A percentile compares a stretch with the other conserved stretches of the same genome.
phyloP scores from a whole-genome alignment of 2,113 vertebrate genomes.

The Oreamnos americanus region DNA sequence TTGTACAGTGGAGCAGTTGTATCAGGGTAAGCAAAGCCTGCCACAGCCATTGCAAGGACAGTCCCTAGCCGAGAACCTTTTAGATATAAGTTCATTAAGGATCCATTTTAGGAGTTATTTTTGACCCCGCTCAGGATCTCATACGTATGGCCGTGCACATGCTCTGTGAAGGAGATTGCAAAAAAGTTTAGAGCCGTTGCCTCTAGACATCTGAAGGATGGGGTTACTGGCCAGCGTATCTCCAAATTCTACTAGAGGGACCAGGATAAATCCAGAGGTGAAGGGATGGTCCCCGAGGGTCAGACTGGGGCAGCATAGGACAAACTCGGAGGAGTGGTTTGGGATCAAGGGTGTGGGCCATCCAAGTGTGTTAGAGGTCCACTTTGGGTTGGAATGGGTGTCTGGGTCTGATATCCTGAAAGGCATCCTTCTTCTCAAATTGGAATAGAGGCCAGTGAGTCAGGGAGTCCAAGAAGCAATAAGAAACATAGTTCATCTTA shows the following conservation, averaged over 20 bases:
- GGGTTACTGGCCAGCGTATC: neutral
- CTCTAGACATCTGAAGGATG: neutral
- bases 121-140: neutral
- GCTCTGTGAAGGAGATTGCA: neutral
- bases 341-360: neutral
- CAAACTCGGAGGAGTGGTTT: neutral
- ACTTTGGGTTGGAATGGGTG: neutral
- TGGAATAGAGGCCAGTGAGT: neutral
- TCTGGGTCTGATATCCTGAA: neutral
- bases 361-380: neutral
- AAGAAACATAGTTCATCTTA: neutral
- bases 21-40: neutral
- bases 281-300: neutral
- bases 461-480: neutral
- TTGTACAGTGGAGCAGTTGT: neutral
- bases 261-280: neutral
- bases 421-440: neutral
- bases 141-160: neutral
- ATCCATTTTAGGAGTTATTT: neutral
- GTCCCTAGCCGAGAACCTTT: neutral
- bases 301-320: neutral
- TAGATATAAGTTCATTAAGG: neutral
- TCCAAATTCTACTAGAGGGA: neutral
- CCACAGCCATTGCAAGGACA: neutral
- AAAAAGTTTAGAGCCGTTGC: neutral